Base-by-base conservation (phyloP, 2,113 vertebrate genomes). In the Oreamnos americanus region DNA sequence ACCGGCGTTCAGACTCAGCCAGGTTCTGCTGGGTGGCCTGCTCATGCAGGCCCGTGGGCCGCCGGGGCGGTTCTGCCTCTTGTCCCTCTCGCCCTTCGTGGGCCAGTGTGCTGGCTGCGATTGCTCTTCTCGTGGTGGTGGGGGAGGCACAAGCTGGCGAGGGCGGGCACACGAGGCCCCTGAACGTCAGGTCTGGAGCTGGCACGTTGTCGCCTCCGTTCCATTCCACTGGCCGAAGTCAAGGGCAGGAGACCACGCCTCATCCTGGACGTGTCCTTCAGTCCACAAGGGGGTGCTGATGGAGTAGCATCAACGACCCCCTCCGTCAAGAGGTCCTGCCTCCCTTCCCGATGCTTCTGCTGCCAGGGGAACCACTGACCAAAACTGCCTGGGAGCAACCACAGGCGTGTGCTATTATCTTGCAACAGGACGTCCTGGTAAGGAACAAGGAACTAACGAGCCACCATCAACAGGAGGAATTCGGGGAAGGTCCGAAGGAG, bases 21-120 rank as follows among this genome's bases (percentile, higher is more conserved):
- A 11, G 16, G 39, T 36, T 47, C 53, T 62, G 16, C n/a, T 33
- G 6, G 43, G 43, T 21, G 25, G 28, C n/a, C 11, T 43, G 49
- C 6, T 7, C 15, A 8, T 1, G 0, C 17, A 10, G 62, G 23
- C n/a, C 82, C 8, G 2, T 1, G 17, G 64, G 39, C 3, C 1
- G 55, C 45, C 13, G 6, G 67, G 43, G 43, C 6, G 17, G 25
- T 25, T 53, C 60, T 30, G 60, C 19, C 74, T 23, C 76, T 39
- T 5, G 10, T 1, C 8, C 30, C 26, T 74, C 30, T 58, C 16
- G 1, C 36, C 28, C 58, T 67, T 49, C 43, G 36, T 60, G 81
- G 30, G 39, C 21, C 12, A 14, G 43, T 9, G 51, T 17, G 15
- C 25, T 47, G n/a, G 53, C 30, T 74, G 53, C 5, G 4, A 16